These are phyloP conservation scores for Nebria salina DNA, from an alignment of 2,888 invertebrate species.

Conservation along the genomic window DNA sequence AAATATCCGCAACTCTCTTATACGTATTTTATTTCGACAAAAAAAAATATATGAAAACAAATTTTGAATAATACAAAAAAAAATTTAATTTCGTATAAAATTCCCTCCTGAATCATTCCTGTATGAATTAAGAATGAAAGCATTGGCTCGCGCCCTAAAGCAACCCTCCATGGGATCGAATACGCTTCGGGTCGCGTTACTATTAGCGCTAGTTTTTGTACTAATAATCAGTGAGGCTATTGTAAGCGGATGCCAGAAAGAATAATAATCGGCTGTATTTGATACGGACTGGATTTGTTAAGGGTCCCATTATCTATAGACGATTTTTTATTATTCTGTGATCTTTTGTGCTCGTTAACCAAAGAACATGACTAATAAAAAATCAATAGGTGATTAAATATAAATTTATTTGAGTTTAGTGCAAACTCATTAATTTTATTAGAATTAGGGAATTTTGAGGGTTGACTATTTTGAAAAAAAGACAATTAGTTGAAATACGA, in stretches of 20 bases:
- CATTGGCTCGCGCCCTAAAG: constrained; percentile 6
- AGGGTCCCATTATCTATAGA: constrained; percentile 18
- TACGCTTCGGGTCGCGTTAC: constrained; percentile 30
- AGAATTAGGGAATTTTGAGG: background rate
- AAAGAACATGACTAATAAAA: constrained; percentile 5
- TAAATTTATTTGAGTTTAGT: background rate
- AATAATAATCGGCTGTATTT: constrained; percentile 30
- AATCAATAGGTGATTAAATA: background rate
- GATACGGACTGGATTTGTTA: constrained; percentile 26
- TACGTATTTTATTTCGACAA: no score
- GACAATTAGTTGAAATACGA: no score
- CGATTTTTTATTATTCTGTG: background rate
- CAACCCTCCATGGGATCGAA: background rate
- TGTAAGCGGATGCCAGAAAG: constrained; percentile 25
- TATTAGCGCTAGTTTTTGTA: constrained; percentile 43
- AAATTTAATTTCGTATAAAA: no score
- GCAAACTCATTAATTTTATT: background rate
- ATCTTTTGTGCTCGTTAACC: constrained; percentile 3
- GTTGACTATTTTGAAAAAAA: no score
- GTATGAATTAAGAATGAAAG: background rate
- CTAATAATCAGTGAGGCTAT: constrained; percentile 42
- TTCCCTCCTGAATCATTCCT: background rate
- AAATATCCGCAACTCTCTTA: no score
- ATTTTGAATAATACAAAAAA: no score
- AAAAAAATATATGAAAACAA: no score